Evolutionary conservation across 2,113 vertebrate genomes (phyloP).

Genomic region (Gorsachius goisagi): DNA sequence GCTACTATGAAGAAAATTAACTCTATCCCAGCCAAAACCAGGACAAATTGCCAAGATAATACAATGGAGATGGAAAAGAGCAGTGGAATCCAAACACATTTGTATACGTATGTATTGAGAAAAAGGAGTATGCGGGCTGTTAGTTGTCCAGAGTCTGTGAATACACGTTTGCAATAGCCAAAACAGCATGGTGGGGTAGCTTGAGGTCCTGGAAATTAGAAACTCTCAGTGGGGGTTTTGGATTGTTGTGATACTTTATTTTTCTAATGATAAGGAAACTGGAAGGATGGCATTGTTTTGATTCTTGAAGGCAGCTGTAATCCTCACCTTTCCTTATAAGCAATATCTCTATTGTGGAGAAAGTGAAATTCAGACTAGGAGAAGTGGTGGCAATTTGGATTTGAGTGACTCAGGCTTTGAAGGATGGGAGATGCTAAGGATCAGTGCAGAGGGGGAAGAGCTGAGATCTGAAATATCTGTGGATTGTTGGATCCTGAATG

Average conservation of each 20-base stretch:
- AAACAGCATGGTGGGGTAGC: background rate
- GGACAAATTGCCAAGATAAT: background rate
- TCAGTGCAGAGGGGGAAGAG: background rate
- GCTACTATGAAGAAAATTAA: too few relatives aligned
- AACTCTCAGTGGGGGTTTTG: background rate
- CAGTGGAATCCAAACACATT: background rate
- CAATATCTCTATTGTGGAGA: background rate
- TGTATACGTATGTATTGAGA: background rate
- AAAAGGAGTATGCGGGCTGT: background rate
- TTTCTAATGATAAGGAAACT: background rate
- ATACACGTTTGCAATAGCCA: rapidly evolving
- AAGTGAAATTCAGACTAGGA: background rate
- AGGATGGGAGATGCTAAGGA: background rate
- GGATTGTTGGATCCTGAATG: background rate
- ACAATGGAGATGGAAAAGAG: background rate
- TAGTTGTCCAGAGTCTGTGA: background rate
- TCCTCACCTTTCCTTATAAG: background rate
- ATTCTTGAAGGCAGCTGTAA: background rate
- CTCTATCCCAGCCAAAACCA: too few relatives aligned
- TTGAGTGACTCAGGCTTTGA: background rate
- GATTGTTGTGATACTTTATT: background rate
- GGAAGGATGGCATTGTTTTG: background rate
- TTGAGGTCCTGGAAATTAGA: background rate
- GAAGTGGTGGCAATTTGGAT: background rate
- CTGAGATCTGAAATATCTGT: background rate